Conservation (phyloP, 2,113 vertebrate genomes). For the Chlorodrepanis virens region DNA sequence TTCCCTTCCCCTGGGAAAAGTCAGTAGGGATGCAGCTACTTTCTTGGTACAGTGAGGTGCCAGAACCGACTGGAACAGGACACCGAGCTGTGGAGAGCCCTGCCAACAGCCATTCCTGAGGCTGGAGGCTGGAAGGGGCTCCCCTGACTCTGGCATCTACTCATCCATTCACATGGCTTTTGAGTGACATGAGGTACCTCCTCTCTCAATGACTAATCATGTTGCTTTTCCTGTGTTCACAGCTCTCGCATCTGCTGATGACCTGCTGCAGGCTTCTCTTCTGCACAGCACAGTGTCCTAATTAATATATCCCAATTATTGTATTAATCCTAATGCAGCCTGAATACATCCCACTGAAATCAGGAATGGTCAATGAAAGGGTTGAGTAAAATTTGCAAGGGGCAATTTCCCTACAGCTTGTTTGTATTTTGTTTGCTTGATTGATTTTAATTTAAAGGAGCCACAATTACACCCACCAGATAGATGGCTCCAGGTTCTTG, state of each 20-base stretch:
- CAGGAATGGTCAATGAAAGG: background rate
- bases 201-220: background rate
- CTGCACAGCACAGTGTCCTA: background rate
- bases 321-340: background rate
- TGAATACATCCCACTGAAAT: background rate
- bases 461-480: background rate
- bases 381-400: background rate
- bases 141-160: background rate
- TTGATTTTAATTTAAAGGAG: background rate
- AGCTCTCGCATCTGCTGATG: background rate
- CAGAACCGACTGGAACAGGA: accelerated
- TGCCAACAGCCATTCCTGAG: background rate
- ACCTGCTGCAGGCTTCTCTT: background rate
- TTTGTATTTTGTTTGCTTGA: background rate
- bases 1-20: background rate
- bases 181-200: background rate
- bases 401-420: background rate
- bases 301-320: background rate
- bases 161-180: background rate
- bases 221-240: background rate
- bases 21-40: background rate
- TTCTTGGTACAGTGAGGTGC: background rate
- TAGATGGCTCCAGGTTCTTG: background rate
- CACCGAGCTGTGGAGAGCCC: accelerated
- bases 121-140: background rate